Conservation (phyloP, 2,113 vertebrate species). For the Grallaria varia region DNA sequence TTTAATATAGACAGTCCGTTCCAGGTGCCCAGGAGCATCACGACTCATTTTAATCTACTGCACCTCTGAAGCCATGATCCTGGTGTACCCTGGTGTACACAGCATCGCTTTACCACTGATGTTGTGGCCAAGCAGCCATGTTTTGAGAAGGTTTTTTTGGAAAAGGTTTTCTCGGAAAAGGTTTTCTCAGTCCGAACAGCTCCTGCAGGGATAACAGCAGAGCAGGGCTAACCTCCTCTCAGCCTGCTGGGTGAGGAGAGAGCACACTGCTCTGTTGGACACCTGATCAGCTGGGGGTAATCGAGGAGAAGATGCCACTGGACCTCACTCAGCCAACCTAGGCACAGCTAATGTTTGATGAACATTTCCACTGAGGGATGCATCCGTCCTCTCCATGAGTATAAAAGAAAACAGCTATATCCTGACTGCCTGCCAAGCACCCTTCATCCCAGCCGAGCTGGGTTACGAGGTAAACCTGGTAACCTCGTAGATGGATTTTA, state of each 20-base stretch:
- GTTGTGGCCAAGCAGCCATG: not conserved
- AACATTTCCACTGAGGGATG: not conserved
- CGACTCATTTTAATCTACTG: not conserved
- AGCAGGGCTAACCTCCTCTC: not conserved
- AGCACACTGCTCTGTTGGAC: accelerated
- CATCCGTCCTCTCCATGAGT: not conserved
- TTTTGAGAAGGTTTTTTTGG: not conserved
- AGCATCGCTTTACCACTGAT: not conserved
- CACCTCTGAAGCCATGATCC: not conserved
- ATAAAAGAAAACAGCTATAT: not conserved
- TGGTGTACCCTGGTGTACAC: not conserved
- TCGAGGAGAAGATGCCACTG: not conserved
- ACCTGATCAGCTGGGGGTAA: not conserved
- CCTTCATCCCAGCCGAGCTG: not conserved
- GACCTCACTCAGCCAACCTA: not conserved
- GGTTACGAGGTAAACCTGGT: not conserved
- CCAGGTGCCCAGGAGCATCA: not conserved
- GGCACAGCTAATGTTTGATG: not conserved
- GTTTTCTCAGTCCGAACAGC: not conserved
- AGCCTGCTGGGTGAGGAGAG: not conserved
- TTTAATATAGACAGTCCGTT: not conserved
- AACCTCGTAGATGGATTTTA: not conserved
- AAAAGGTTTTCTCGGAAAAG: not conserved
- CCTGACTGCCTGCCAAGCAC: not conserved
- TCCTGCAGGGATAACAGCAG: not conserved